A percentile compares a stretch with the other conserved stretches of the same genome.
phyloP scores from a whole-genome alignment of 2,888 invertebrate genomes.

The Digitonthophagus gazella region DNA sequence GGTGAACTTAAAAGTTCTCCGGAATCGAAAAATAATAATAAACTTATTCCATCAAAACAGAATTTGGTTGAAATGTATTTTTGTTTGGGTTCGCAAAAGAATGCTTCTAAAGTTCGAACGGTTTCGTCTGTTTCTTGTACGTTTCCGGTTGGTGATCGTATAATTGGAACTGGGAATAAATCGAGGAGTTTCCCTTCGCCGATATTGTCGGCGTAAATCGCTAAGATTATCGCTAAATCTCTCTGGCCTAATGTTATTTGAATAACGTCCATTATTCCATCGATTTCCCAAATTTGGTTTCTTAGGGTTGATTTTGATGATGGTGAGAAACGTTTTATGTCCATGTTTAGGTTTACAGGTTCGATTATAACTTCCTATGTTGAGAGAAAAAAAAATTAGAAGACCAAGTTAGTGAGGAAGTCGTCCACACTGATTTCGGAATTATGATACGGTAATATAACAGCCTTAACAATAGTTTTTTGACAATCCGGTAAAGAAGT shows the following conservation, averaged over 20 bases:
- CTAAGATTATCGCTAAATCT: slow-evolving; percentile 69
- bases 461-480: too few relatives aligned
- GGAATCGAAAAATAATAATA: slow-evolving; percentile 70
- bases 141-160: slow-evolving; percentile 35
- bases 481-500: too few relatives aligned
- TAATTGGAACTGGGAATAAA: slow-evolving; percentile 42
- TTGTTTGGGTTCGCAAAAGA: slow-evolving; percentile 66
- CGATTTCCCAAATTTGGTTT: slow-evolving; percentile 55
- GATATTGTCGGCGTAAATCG: slow-evolving; percentile 71
- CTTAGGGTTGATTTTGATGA: slow-evolving; percentile 45
- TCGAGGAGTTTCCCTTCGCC: slow-evolving; percentile 60
- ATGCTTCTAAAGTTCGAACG: slow-evolving; percentile 70
- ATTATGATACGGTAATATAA: too few relatives aligned
- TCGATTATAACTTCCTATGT: slow-evolving; percentile 71
- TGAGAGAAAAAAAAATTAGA: slow-evolving; percentile 1
- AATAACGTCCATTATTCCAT: slow-evolving; percentile 65
- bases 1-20: slow-evolving; percentile 75
- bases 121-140: slow-evolving; percentile 38
- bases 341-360: slow-evolving; percentile 68
- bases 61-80: slow-evolving; percentile 62
- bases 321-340: slow-evolving; percentile 66
- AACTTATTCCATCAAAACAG: slow-evolving; percentile 66
- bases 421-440: too few relatives aligned
- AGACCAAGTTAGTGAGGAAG: neutral
- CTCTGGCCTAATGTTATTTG: slow-evolving; percentile 70